Evolutionary conservation across 2,797 vertebrate genomes (phyloP).

Genomic region (Podarcis siculus): DNA sequence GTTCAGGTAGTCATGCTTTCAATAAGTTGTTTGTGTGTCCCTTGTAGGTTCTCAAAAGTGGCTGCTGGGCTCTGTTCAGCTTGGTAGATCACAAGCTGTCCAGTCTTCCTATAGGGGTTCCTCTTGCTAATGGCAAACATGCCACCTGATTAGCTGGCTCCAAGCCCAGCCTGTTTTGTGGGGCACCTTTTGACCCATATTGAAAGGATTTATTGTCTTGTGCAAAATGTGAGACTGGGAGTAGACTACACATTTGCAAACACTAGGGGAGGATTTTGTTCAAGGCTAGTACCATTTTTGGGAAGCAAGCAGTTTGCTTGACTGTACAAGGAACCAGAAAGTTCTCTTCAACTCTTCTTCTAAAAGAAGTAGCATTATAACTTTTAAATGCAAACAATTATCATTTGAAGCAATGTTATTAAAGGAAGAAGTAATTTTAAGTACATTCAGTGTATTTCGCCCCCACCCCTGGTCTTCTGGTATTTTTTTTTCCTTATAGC

Average conservation of each 20-base stretch:
- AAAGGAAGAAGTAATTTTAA: slow-evolving; percentile 37
- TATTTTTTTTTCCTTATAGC: slow-evolving; percentile 1
- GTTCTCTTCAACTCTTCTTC: background rate
- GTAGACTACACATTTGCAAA: background rate
- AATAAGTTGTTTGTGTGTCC: background rate
- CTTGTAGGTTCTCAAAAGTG: background rate
- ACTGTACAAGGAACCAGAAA: background rate
- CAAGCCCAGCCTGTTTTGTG: background rate
- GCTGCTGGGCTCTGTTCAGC: background rate
- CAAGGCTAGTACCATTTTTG: background rate
- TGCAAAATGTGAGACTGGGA: background rate
- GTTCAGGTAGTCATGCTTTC: slow-evolving; percentile 86
- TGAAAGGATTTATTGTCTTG: background rate
- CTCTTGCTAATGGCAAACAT: background rate
- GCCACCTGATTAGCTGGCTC: background rate
- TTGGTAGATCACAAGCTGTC: background rate
- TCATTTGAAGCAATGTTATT: slow-evolving; percentile 16
- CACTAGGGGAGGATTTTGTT: background rate
- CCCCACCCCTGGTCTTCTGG: slow-evolving; percentile 4
- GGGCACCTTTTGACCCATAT: background rate
- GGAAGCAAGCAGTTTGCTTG: background rate
- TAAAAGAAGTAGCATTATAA: background rate
- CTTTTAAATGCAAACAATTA: background rate
- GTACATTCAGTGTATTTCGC: background rate
- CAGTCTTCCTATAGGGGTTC: background rate